These are phyloP conservation scores for Hucho hucho DNA, from an alignment of 2,113 vertebrate genomes.

Conservation along the genomic window DNA sequence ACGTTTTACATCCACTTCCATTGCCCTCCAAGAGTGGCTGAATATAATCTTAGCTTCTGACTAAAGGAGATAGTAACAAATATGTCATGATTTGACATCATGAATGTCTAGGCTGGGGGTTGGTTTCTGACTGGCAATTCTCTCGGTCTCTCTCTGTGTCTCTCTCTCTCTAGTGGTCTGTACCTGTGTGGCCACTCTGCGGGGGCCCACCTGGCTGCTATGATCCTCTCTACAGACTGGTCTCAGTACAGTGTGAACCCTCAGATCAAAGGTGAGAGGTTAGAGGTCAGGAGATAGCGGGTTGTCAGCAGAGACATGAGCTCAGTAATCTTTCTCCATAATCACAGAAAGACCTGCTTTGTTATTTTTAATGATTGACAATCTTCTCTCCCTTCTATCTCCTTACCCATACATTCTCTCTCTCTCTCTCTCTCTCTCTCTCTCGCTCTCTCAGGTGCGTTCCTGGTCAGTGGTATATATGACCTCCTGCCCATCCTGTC, in stretches of 20 bases:
- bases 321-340: neutral
- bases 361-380: neutral
- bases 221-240: slow-evolving; percentile 89
- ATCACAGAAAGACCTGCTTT: neutral
- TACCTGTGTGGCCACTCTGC: slow-evolving; percentile 94
- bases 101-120: too few relatives aligned
- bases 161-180: slow-evolving; percentile 76
- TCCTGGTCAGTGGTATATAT: slow-evolving; percentile 90
- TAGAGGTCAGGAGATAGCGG: neutral
- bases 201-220: slow-evolving; percentile 88
- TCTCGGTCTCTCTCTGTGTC: neutral
- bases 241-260: slow-evolving; percentile 70
- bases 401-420: neutral
- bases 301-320: neutral
- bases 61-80: too few relatives aligned
- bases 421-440: neutral
- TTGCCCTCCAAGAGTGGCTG: too few relatives aligned
- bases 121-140: too few relatives aligned
- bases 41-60: too few relatives aligned
- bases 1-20: too few relatives aligned
- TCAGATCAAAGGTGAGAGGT: slow-evolving; percentile 82
- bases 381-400: neutral
- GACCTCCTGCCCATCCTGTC: slow-evolving; percentile 84
- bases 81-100: too few relatives aligned
- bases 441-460: slow-evolving; percentile 79